phyloP scores from a whole-genome alignment of 2,797 vertebrate species.

The Saxicola maurus region DNA sequence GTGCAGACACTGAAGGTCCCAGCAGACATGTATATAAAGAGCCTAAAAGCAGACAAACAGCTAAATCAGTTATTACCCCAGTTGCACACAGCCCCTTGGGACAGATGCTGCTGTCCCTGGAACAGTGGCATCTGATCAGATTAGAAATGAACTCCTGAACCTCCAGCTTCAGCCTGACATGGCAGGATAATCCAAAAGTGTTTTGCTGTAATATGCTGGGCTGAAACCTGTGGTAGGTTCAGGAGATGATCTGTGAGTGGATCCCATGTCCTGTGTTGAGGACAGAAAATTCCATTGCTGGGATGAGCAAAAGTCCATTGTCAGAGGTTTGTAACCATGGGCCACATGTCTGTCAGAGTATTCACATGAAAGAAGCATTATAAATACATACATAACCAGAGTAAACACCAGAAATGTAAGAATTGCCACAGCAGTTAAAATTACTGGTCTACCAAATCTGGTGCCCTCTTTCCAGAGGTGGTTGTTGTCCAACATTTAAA shows the following conservation, averaged over 20 bases:
- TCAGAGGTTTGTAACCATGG: neutral
- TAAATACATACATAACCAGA: neutral
- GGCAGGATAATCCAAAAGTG: neutral
- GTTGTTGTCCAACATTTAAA: neutral
- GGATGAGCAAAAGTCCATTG: neutral
- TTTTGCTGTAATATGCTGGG: neutral
- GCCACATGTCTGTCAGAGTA: neutral
- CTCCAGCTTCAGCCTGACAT: neutral
- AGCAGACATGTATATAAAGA: neutral
- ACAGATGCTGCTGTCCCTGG: constrained; percentile 21
- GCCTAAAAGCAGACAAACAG: neutral
- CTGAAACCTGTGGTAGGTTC: neutral
- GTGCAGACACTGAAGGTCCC: neutral
- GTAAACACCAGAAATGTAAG: neutral
- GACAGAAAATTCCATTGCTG: neutral
- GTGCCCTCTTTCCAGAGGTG: neutral
- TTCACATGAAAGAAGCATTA: neutral
- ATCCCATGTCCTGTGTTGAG: neutral
- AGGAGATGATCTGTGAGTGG: neutral
- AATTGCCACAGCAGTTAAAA: neutral
- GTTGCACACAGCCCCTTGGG: neutral
- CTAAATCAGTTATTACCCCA: constrained; percentile 29
- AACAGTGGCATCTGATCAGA: neutral
- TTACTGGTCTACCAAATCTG: neutral
- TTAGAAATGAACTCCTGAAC: constrained; percentile 44